Percentiles rank a stretch among this genome's conserved stretches.
Conservation (phyloP, 2,797 vertebrate genomes). For the Philypnodon macrostomus region DNA sequence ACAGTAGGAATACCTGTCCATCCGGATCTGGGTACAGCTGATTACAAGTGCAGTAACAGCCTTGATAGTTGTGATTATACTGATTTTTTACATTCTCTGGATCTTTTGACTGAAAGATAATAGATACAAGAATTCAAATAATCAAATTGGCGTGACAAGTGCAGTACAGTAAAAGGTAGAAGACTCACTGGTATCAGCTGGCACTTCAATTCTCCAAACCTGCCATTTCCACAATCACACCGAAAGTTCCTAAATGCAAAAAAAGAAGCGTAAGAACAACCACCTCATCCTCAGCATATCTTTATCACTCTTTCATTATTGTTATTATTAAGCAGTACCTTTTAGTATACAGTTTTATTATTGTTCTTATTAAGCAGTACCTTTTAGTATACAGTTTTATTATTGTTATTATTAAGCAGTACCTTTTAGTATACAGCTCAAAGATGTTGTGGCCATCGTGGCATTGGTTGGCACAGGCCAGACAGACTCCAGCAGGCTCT, state of each 20-base stretch:
- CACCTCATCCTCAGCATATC: not conserved
- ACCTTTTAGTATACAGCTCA: slow-evolving; percentile 96
- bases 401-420: no score
- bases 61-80: slow-evolving; percentile 92
- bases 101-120: slow-evolving; percentile 79
- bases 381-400: no score
- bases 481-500: slow-evolving; percentile 86
- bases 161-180: no score
- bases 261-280: slow-evolving; percentile 1
- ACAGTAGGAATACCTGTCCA: slow-evolving; percentile 74
- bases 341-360: no score
- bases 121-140: no score
- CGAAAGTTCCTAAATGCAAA: slow-evolving; percentile 69
- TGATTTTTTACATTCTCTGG: slow-evolving; percentile 81
- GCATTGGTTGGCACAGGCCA: slow-evolving; percentile 92
- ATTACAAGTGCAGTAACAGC: slow-evolving; percentile 90
- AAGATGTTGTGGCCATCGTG: slow-evolving; percentile 90
- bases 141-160: no score
- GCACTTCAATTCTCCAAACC: slow-evolving; percentile 88
- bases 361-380: no score
- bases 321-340: no score
- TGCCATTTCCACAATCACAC: slow-evolving; percentile 92
- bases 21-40: slow-evolving; percentile 90
- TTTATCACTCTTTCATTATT: no score
- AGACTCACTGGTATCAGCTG: slow-evolving; percentile 85